Evolutionary conservation across 2,113 vertebrate species (phyloP), one percentile per base, ranked within the genome.

Genomic region (Mesocricetus auratus): DNA sequence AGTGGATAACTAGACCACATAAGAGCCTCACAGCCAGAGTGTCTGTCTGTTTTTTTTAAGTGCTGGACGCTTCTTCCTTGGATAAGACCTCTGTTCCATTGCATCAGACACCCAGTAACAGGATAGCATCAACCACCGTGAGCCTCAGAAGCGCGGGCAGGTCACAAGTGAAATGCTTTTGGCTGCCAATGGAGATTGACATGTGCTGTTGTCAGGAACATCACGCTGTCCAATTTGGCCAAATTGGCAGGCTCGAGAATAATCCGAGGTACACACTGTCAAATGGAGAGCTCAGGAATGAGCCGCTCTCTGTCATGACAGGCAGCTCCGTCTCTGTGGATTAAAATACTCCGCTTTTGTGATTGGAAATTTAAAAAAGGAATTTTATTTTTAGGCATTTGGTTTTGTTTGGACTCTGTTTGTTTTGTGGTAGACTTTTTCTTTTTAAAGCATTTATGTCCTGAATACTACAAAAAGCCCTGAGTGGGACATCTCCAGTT

Each of bases 131-230:
- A 91, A 91, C 1, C 5, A 7, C 22, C 2, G 75, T 36, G 90
- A 86, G 82, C 94, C 95, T 16, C 64, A 90, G 66, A 24, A 90
- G 62, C 68, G 31, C 73, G 10, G 64, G 71, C 86, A 1, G 94
- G 97, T 98, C 96, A 97, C 96, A 96, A 96, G 94, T 1, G 0
- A 94, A 95, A 97, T 83, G 75, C 96, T 96, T 88, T 88, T 91
- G 53, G 33, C 75, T 92, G 96, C 98, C 97, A 98, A 56, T 53
- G 79, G 94, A 92, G 96, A 90, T 47, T 56, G 94, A 97, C 96
- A 96, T 13, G 92, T 75, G 96, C 89, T 93, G 95, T 53, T 74
- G 98, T 98, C 96, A 89, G 47, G 94, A 96, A 97, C 95, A 95
- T 93, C 96, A 90, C 96, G 91, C 66, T 45, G 96, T 66, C 85